Percentiles rank a stretch among this genome's conserved stretches.
These are phyloP conservation scores for Catharus bicknelli DNA, from an alignment of 2,113 vertebrate genomes.

Conservation along the genomic window DNA sequence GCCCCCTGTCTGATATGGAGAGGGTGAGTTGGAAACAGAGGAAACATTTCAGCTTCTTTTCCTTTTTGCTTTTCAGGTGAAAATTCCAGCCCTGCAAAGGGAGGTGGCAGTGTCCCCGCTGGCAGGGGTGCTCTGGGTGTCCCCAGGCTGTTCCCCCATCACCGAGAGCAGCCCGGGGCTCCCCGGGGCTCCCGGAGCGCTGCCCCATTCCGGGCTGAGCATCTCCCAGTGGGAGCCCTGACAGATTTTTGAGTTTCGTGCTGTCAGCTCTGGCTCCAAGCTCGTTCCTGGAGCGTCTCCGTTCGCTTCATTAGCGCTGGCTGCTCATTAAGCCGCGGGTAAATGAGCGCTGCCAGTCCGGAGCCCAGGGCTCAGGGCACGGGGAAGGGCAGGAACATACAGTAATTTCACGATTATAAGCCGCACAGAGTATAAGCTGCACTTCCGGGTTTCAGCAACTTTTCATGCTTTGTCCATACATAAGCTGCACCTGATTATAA, in stretches of 20 bases:
- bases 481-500: too few species aligned
- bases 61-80: not conserved
- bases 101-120: rapidly evolving
- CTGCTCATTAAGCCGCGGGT: not conserved
- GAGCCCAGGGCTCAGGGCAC: too few species aligned
- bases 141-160: not conserved
- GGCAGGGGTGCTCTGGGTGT: not conserved
- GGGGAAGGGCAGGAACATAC: not conserved
- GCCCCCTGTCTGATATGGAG: rapidly evolving
- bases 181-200: too few species aligned
- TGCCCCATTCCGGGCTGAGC: not conserved
- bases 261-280: not conserved
- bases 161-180: rapidly evolving
- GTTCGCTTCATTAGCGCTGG: rapidly evolving
- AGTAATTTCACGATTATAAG: too few species aligned
- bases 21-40: not conserved
- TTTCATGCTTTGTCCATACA: too few species aligned
- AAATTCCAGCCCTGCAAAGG: not conserved
- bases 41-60: rapidly evolving
- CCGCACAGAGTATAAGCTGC: too few species aligned
- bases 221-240: rapidly evolving
- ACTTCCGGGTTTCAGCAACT: too few species aligned
- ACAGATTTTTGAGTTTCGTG: not conserved
- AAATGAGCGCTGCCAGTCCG: too few species aligned
- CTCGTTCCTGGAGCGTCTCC: not conserved